Evolutionary conservation across 2,113 vertebrate genomes (phyloP).

Genomic region (Bubo scandiacus): DNA sequence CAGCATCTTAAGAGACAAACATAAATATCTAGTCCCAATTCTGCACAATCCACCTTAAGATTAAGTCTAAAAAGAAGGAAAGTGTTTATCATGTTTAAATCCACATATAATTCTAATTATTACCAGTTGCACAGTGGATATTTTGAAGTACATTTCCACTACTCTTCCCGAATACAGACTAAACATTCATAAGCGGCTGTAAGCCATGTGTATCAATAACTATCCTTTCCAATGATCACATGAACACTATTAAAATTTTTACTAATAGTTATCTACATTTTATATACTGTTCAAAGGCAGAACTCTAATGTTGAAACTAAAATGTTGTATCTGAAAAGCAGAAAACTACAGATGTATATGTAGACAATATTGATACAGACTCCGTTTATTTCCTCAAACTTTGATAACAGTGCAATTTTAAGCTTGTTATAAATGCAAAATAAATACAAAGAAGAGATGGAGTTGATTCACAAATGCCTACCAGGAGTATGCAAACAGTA

Average conservation of each 20-base stretch:
- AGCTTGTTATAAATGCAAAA: not conserved
- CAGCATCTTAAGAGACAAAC: not conserved
- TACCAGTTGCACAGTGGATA: not conserved
- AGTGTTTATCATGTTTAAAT: not conserved
- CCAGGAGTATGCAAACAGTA: not conserved
- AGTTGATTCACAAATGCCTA: rapidly evolving
- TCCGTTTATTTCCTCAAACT: not conserved
- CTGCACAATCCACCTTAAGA: not conserved
- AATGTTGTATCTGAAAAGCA: not conserved
- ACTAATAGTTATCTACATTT: not conserved
- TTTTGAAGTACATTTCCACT: not conserved
- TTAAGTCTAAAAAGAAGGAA: not conserved
- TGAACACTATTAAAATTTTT: not conserved
- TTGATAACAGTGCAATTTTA: not conserved
- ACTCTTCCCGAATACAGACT: not conserved
- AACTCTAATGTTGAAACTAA: not conserved
- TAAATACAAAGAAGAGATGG: not conserved
- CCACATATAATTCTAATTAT: not conserved
- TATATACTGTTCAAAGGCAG: not conserved
- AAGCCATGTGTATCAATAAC: not conserved
- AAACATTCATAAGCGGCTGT: not conserved
- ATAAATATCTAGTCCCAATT: not conserved
- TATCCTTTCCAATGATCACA: not conserved
- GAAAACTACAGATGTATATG: not conserved
- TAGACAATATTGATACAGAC: not conserved